Base-by-base conservation (phyloP, 1,140 invertebrate genomes). In the Adoxophyes honmai region DNA sequence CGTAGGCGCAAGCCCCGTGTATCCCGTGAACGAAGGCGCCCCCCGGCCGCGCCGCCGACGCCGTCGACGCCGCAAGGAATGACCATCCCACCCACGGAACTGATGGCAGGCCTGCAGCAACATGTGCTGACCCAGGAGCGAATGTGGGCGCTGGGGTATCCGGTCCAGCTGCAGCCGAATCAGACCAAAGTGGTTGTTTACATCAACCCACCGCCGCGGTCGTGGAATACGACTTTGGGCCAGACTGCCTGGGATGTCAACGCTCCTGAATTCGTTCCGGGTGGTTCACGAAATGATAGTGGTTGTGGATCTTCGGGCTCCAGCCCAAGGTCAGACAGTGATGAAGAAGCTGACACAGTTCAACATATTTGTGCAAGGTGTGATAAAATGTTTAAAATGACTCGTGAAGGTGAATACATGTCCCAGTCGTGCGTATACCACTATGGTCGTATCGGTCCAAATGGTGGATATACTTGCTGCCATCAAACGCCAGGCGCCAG, bases 341-440 rank as follows among this genome's bases (percentile, higher is more conserved):
- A 90, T 36, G 87, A 76, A 80, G 88, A 73, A 78, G 81, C 79
- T 75, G 88, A 90, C 78, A 70, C 71, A 68, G 80, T 87, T 60
- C 89, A 92, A 73, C 90, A 92, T 55, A 84, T 89, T 9, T 98
- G 96, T 84, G 91, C 91, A 6, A 91, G 96, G 28, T 98, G 96
- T 89, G 89, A 90, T 18, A 91, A 91, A 62, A 88, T 86, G 18
- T 98, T 96, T 76, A 90, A 91, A 59, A 90, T 96, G 15, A 87
- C 90, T 11, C 90, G 91, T 18, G 85, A 86, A 14, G 93, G 93
- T 11, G 91, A 93, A 62, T 96, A 95, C 73, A 64, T 94, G 1
- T 90, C 89, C 0, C 77, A 96, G 48, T 82, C 91, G 14, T 98
- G 97, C 85, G 55, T 89, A 0, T 95, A 96, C 76, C 97, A 98